These are phyloP conservation scores for Drosophila navojoa DNA, from an alignment of 1,140 invertebrate genomes.

Conservation along the genomic window DNA sequence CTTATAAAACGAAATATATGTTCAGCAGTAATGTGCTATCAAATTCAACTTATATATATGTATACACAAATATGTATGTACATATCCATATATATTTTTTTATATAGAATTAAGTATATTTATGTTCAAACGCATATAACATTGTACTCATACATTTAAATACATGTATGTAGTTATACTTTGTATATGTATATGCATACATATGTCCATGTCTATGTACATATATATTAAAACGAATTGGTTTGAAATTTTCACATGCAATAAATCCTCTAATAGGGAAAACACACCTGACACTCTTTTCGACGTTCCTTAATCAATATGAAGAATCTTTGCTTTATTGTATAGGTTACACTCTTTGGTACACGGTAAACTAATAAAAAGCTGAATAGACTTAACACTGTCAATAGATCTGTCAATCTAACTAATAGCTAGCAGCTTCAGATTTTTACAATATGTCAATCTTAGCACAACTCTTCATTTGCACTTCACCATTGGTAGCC, in stretches of 20 bases:
- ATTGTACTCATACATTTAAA: no score
- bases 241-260: no score
- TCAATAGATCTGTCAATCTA: constrained; percentile 8
- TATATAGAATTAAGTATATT: no score
- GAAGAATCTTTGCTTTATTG: background rate
- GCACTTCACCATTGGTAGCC: constrained; percentile 78
- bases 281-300: constrained; percentile 18
- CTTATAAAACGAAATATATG: no score
- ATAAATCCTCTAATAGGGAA: constrained; percentile 22
- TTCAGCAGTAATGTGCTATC: background rate
- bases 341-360: background rate
- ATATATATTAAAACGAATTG: background rate
- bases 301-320: constrained; percentile 3
- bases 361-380: constrained; percentile 10
- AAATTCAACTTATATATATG: constrained; percentile 9
- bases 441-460: constrained; percentile 40
- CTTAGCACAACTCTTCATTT: constrained; percentile 64
- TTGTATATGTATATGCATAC: background rate
- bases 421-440: constrained; percentile 16
- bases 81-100: constrained; percentile 3
- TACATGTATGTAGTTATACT: no score
- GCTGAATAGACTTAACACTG: constrained; percentile 1
- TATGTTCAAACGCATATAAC: no score
- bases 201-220: constrained; percentile 6
- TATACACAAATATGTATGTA: background rate